A percentile compares a stretch with the other conserved stretches of the same genome.
Conservation (phyloP, 2,888 invertebrate genomes). For the Maniola hyperantus region DNA sequence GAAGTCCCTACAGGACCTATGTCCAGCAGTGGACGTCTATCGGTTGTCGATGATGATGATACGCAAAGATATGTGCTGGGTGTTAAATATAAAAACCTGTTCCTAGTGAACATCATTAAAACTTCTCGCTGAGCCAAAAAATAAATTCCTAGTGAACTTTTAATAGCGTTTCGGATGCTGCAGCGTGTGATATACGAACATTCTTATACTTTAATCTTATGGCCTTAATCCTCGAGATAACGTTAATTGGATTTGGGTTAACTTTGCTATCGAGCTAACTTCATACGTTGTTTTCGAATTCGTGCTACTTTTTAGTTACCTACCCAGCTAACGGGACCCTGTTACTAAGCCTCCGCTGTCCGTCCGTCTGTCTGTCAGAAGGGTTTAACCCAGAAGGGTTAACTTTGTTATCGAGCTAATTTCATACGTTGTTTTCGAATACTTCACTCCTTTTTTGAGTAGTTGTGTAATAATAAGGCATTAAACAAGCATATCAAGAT, state of each 20-base stretch:
- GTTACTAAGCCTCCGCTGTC: no score
- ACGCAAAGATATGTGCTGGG: not conserved
- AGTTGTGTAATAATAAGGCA: no score
- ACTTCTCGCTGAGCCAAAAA: constrained; percentile 57
- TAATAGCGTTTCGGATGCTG: constrained; percentile 49
- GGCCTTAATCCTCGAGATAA: constrained; percentile 23
- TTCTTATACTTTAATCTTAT: constrained; percentile 31
- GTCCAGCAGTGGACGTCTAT: no score
- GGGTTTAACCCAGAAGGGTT: no score
- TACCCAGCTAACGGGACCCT: no score
- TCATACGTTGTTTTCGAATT: not conserved
- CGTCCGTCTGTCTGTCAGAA: not conserved
- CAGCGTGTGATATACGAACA: constrained; percentile 28
- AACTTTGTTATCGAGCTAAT: no score
- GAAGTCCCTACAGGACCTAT: no score
- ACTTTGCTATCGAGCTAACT: constrained; percentile 9
- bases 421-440: no score
- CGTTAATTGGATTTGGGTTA: constrained; percentile 27
- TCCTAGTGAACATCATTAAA: constrained; percentile 56
- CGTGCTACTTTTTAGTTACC: not conserved
- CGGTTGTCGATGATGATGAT: no score
- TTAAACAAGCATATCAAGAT: no score
- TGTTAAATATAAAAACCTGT: constrained; percentile 10
- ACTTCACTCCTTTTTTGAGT: no score
- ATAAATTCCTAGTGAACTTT: constrained; percentile 63